Evolutionary conservation across 37 sponge, comb jelly and placozoan species (phyloP), one percentile per base, ranked within the genome.

Genomic region (Corticium candelabrum): DNA sequence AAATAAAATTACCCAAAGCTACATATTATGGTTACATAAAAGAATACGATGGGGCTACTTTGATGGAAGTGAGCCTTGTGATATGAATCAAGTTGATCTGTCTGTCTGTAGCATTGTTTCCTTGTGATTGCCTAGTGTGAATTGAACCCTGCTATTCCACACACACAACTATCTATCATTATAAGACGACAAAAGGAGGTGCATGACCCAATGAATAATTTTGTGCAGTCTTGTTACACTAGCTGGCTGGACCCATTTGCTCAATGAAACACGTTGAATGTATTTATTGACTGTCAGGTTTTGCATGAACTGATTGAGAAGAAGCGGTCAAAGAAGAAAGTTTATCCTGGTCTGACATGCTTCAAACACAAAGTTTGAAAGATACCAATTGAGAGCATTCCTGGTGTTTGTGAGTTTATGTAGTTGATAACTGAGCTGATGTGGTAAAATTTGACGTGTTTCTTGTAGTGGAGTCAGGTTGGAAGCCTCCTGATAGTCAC

Each of bases 41-140:
- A 74, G 94, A 94, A 7, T 97, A 97, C 67, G 94, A 97, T 75
- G 98, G 98, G 11, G 98, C 98, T 41, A 89, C 92, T 1, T 69
- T 97, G 32, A 97, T 97, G 98, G 89, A 91, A 84, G 93, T 92
- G 33, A n/a, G n/a, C n/a, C n/a, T n/a, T n/a, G n/a, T n/a, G n/a
- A n/a, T n/a, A n/a, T n/a, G 62, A 30, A 2, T 3, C 3, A 35
- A 35, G 75, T 37, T 1, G 1, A 35, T 29, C 38, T 30, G n/a
- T 2, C 38, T 74, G 38, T 74, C 75, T 74, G 31, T 34, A 35
- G 29, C 3, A 35, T 34, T 1, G n/a, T 5, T 5, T 15, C 36
- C 30, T 40, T n/a, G n/a, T n/a, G n/a, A 29, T 30, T 31, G 27
- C 33, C 33, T 69, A 95, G 93, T 97, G 94, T 89, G 87, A 90